Evolutionary conservation across 2,888 invertebrate species (phyloP).

Genomic region (Melolontha melolontha): DNA sequence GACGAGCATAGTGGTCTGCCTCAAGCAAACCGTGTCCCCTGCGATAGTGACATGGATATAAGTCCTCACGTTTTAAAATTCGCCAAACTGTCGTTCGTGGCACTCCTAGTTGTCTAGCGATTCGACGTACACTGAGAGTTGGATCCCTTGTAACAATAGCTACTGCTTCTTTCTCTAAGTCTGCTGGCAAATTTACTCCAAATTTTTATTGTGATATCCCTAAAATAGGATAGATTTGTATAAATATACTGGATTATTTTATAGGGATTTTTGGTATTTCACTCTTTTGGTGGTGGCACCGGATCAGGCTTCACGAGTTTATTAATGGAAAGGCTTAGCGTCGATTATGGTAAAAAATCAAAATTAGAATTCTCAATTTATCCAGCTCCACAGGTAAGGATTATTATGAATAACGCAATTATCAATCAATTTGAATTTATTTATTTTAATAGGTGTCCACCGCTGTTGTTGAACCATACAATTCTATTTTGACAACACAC

Average conservation of each 20-base stretch:
- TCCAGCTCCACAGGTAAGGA: slow-evolving; percentile 88
- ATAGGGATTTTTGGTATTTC: slow-evolving; percentile 91
- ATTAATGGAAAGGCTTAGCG: slow-evolving; percentile 90
- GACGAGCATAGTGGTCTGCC: too few relatives aligned
- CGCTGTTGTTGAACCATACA: slow-evolving; percentile 89
- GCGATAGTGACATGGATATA: too few relatives aligned
- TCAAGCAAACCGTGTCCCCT: too few relatives aligned
- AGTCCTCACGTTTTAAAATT: too few relatives aligned
- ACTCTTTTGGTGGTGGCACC: slow-evolving; percentile 91
- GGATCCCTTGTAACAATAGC: too few relatives aligned
- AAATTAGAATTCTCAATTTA: slow-evolving; percentile 95
- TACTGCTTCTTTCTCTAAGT: too few relatives aligned
- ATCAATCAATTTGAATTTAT: background rate
- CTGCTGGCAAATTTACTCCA: too few relatives aligned
- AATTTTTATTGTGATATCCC: too few relatives aligned
- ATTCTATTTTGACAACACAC: slow-evolving; percentile 93
- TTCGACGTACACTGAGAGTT: too few relatives aligned
- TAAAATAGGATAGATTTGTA: background rate
- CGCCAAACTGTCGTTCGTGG: too few relatives aligned
- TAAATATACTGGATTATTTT: background rate
- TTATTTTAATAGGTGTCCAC: slow-evolving; percentile 75
- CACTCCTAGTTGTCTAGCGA: too few relatives aligned
- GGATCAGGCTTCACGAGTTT: slow-evolving; percentile 94
- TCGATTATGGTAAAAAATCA: slow-evolving; percentile 94
- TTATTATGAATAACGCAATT: background rate